Evolutionary conservation across 1,140 invertebrate genomes (phyloP).

Genomic region (Drosophila subpulchrella): DNA sequence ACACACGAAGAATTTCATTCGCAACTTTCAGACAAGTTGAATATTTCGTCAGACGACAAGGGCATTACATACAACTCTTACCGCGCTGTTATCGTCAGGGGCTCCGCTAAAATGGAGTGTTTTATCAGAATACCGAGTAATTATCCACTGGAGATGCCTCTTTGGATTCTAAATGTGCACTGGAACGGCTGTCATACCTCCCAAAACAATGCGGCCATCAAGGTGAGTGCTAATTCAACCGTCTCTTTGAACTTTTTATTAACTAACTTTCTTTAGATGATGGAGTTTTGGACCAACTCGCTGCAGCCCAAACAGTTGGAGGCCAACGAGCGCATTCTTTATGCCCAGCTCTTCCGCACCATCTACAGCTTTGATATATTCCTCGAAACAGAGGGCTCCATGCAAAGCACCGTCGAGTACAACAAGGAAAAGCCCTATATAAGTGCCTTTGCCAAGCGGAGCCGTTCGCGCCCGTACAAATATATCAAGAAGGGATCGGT

Average conservation of each 20-base stretch:
- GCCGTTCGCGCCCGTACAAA: slow-evolving; percentile 69
- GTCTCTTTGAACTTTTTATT: background rate
- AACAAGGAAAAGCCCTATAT: slow-evolving; percentile 76
- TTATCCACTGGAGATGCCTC: slow-evolving; percentile 91
- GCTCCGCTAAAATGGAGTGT: slow-evolving; percentile 90
- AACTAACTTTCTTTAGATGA: slow-evolving; percentile 85
- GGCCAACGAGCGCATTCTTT: slow-evolving; percentile 85
- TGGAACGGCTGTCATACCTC: slow-evolving; percentile 90
- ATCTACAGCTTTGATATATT: slow-evolving; percentile 94
- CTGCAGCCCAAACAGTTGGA: slow-evolving; percentile 65
- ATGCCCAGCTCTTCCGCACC: slow-evolving; percentile 91
- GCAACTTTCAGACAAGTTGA: slow-evolving; percentile 85
- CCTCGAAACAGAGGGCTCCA: slow-evolving; percentile 89
- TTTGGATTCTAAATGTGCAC: slow-evolving; percentile 90
- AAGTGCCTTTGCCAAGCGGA: slow-evolving; percentile 70
- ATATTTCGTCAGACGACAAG: slow-evolving; percentile 86
- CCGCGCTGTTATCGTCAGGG: slow-evolving; percentile 89
- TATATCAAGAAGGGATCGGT: slow-evolving; percentile 67
- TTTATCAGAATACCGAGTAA: slow-evolving; percentile 91
- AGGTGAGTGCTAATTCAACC: slow-evolving; percentile 84
- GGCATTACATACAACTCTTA: slow-evolving; percentile 88
- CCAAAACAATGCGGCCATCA: slow-evolving; percentile 88
- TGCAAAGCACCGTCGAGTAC: slow-evolving; percentile 87
- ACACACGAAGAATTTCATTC: slow-evolving; percentile 88
- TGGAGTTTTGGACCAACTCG: slow-evolving; percentile 90